Evolutionary conservation across 2,113 vertebrate genomes (phyloP), one percentile per base, ranked within the genome.

Genomic region (Toxostoma redivivum): DNA sequence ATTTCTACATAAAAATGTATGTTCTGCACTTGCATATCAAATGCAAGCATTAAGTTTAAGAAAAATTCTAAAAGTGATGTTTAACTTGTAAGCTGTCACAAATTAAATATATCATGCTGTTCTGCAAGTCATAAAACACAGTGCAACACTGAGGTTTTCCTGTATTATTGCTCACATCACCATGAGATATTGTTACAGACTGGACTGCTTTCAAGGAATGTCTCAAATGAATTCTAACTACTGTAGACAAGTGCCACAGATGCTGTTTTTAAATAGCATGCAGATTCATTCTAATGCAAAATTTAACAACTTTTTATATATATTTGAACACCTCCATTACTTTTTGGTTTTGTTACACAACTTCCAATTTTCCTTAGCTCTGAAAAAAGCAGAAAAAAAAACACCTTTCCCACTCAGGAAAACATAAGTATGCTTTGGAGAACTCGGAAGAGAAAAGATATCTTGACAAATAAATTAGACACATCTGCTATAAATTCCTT

Each of bases 1-100:
- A 96, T 93, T 91, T 65, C 81, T 91, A 87, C 88, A 96, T 77
- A 70, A 96, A 95, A 97, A 90, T 86, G 45, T 58, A 90, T 87
- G 31, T 48, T 83, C 38, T 38, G 38, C 1, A 6, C 72, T 76
- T 85, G 81, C 70, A 86, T 82, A 86, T 35, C 57, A 93, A 95
- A 87, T 22, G 22, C 62, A 95, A 88, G 65, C 45, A 82, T 85
- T 88, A 91, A 53, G 62, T 85, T 95, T 76, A 72, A 85, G 77
- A 83, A 91, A 90, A 93, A 95, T 57, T 88, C 40, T 48, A 69
- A 33, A 94, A 85, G 81, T 72, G 31, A 94, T 77, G 66, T 88
- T 94, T 88, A 94, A 96, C 92, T 82, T 19, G 0, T 71, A 93
- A 92, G 37, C 74, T 94, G 92, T 88, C 95, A 89, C 87, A 95